Percentiles rank a stretch among this genome's conserved stretches.
These are phyloP conservation scores for Lipotes vexillifer DNA, from an alignment of 2,113 vertebrate genomes.

Conservation along the genomic window DNA sequence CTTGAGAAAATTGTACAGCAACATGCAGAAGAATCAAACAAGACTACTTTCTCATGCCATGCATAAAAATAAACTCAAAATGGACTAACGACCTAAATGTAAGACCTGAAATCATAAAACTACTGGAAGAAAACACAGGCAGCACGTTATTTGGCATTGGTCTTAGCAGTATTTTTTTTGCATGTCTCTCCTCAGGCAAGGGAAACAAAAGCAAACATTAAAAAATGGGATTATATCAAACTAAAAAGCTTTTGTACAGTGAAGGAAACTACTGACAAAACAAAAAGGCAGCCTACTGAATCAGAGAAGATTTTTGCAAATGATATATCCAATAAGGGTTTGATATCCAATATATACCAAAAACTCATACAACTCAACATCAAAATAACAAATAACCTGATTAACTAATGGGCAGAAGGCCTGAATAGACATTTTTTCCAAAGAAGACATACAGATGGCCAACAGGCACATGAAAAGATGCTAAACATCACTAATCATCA, in stretches of 20 bases:
- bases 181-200: background rate
- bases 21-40: background rate
- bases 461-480: background rate
- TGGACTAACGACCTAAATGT: background rate
- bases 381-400: background rate
- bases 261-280: background rate
- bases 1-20: background rate
- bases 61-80: background rate
- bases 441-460: background rate
- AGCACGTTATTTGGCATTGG: background rate
- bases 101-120: background rate
- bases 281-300: background rate
- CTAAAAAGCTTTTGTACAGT: background rate
- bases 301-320: background rate
- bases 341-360: background rate
- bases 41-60: background rate
- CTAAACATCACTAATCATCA: background rate
- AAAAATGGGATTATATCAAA: background rate
- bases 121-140: background rate
- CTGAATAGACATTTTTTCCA: background rate
- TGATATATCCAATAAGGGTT: background rate
- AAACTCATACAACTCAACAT: background rate
- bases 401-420: background rate
- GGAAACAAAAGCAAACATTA: background rate
- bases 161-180: background rate